Conservation (phyloP, 2,888 invertebrate genomes). For the Lasioglossum pauxillum region DNA sequence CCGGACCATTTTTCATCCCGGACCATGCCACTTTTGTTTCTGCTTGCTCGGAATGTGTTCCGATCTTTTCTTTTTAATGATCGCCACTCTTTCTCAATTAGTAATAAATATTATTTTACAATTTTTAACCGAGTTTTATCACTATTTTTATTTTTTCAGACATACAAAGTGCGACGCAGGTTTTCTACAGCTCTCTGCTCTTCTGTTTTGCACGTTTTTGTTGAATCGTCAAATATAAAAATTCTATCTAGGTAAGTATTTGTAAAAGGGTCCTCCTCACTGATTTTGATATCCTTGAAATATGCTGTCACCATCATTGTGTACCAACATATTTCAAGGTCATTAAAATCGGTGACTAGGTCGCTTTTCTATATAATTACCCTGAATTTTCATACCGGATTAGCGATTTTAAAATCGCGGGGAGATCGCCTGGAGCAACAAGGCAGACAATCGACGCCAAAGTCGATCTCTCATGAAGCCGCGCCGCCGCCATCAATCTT, state of each 20-base stretch:
- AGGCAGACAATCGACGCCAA: background rate
- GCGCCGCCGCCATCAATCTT: background rate
- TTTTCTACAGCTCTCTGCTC: too few relatives aligned
- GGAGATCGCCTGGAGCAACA: background rate
- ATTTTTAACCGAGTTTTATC: background rate
- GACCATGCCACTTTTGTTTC: conserved; percentile 9
- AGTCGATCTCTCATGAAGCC: background rate
- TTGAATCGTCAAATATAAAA: too few relatives aligned
- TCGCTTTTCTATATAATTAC: too few relatives aligned
- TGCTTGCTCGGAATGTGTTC: background rate
- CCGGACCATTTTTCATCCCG: conserved; percentile 24
- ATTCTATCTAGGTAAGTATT: too few relatives aligned
- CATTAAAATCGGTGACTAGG: background rate
- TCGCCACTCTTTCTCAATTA: background rate
- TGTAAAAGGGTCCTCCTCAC: too few relatives aligned
- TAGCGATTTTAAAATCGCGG: background rate
- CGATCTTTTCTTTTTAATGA: background rate
- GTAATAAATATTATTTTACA: background rate
- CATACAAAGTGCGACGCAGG: too few relatives aligned
- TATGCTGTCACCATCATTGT: too few relatives aligned
- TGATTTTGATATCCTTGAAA: too few relatives aligned
- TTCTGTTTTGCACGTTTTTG: too few relatives aligned
- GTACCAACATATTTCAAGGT: too few relatives aligned
- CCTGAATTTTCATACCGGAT: background rate
- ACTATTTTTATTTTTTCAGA: background rate